These are phyloP conservation scores for Cyrtodaria siliqua DNA, from an alignment of 2,888 invertebrate species.

Conservation along the genomic window DNA sequence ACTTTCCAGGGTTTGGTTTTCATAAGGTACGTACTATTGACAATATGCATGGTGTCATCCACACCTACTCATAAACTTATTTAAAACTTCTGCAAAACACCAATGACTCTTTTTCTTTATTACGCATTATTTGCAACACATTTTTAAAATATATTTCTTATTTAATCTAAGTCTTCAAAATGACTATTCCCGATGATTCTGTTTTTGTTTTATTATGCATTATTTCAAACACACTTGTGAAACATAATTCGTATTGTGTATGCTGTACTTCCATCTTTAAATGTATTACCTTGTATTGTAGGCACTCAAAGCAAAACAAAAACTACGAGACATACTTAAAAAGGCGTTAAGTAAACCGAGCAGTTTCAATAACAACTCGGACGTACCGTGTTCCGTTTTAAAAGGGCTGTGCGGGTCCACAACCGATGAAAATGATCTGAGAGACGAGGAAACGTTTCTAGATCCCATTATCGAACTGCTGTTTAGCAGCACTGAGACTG, in stretches of 20 bases:
- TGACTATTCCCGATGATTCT: no score
- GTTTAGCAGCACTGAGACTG: constrained; percentile 65
- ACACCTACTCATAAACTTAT: not conserved
- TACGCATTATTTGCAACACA: no score
- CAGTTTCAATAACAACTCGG: constrained; percentile 21
- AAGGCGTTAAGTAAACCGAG: no score
- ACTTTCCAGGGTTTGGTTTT: constrained; percentile 76
- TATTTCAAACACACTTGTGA: no score
- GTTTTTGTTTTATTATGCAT: no score
- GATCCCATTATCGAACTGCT: constrained; percentile 69
- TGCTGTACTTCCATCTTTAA: no score
- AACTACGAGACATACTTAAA: constrained; percentile 58
- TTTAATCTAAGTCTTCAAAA: no score
- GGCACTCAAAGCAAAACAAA: constrained; percentile 66
- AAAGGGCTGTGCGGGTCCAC: constrained; percentile 40
- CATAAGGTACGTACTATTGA: constrained; percentile 78
- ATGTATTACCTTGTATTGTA: no score
- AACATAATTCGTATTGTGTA: no score
- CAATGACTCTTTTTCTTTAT: no score
- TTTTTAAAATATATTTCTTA: no score
- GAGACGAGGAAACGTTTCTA: constrained; percentile 40
- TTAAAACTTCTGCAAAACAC: not conserved
- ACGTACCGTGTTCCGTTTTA: constrained; percentile 58
- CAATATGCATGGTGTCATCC: not conserved
- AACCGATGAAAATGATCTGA: constrained; percentile 15